phyloP scores from a whole-genome alignment of 2,888 invertebrate species.

The Eledone cirrhosa region DNA sequence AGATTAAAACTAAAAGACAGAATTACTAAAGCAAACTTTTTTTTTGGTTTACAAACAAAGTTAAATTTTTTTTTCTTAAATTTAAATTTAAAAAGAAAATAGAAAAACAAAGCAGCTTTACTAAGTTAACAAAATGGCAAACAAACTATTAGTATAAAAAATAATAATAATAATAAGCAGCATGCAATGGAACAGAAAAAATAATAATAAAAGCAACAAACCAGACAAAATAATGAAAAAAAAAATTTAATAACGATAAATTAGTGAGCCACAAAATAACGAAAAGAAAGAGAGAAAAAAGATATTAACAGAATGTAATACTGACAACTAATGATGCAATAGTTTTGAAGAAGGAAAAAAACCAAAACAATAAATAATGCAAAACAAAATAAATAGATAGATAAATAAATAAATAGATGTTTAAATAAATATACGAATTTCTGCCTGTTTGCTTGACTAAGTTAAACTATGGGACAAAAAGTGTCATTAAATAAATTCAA shows the following conservation, averaged over 20 bases:
- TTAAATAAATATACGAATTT: constrained; percentile 25
- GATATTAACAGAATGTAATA: constrained; percentile 28
- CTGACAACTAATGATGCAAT: constrained; percentile 29
- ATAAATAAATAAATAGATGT: constrained; percentile 5
- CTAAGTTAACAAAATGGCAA: not conserved
- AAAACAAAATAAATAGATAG: constrained; percentile 25
- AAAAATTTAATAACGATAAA: constrained; percentile 31
- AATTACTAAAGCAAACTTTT: not conserved
- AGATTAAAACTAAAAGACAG: not conserved
- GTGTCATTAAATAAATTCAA: constrained; percentile 31
- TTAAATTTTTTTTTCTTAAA: constrained; percentile 29
- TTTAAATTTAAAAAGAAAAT: constrained; percentile 31
- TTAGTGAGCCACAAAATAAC: constrained; percentile 29
- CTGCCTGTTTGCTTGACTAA: constrained; percentile 26
- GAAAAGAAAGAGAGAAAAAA: constrained; percentile 24
- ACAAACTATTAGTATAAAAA: not conserved
- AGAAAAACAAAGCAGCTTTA: constrained; percentile 7
- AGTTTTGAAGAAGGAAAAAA: constrained; percentile 9
- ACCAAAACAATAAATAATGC: constrained; percentile 28
- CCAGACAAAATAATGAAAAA: constrained; percentile 30
- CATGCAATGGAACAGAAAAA: constrained; percentile 23
- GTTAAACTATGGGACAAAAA: constrained; percentile 30
- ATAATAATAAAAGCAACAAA: constrained; percentile 30
- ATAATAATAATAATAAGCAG: constrained; percentile 16
- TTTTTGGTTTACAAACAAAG: constrained; percentile 30